These are phyloP conservation scores for Jacana jacana DNA, from an alignment of 2,113 vertebrate genomes.

Conservation along the genomic window DNA sequence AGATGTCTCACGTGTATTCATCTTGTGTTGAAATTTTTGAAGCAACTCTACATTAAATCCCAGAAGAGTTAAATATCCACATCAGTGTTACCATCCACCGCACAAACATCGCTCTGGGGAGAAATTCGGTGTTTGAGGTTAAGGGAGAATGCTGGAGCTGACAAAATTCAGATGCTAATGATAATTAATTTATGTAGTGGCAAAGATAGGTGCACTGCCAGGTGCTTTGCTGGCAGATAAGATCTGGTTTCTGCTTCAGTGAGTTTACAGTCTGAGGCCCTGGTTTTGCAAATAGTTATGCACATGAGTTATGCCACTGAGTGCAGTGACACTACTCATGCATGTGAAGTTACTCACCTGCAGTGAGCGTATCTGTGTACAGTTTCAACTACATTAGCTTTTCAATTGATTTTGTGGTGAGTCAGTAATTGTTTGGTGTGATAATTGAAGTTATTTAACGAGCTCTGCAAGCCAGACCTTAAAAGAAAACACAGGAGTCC, in stretches of 20 bases:
- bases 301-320: slow-evolving; percentile 1
- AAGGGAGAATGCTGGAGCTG: not conserved
- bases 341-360: slow-evolving; percentile 50
- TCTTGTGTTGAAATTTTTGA: not conserved
- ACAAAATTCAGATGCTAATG: slow-evolving; percentile 61
- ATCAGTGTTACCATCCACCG: fast-evolving
- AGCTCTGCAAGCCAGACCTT: not conserved
- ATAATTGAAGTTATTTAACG: not conserved
- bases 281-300: slow-evolving; percentile 12
- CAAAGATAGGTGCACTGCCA: slow-evolving; percentile 57
- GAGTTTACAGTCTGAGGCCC: slow-evolving; percentile 35
- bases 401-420: not conserved
- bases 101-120: not conserved
- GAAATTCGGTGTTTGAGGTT: not conserved
- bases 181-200: slow-evolving; percentile 67
- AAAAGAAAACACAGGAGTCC: not conserved
- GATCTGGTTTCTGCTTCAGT: slow-evolving; percentile 63
- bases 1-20: not conserved
- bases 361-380: not conserved
- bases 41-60: not conserved
- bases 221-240: slow-evolving; percentile 55
- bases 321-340: not conserved
- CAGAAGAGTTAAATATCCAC: not conserved
- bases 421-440: not conserved
- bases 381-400: slow-evolving; percentile 41